Base-by-base conservation (phyloP, 2,113 vertebrate species). In the Protobothrops flavoviridis region DNA sequence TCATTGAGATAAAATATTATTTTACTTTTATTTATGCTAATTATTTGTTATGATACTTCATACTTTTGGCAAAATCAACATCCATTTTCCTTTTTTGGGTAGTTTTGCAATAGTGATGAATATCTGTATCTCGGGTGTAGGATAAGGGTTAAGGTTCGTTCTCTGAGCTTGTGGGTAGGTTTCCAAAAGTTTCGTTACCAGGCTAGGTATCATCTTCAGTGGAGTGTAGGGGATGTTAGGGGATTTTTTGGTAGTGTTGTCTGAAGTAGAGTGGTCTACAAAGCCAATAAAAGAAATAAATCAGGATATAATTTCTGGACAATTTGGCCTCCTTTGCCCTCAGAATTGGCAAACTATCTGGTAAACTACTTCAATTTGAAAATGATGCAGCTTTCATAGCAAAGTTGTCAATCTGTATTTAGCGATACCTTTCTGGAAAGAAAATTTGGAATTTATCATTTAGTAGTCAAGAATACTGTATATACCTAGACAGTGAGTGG, bases 341-440 rank as follows among this genome's bases (percentile, higher is more conserved):
- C 23, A 86, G 26, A 48, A 48, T 86, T 45, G 33, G 20, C 17
- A 11, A 24, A 86, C 17, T 39, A 10, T 86, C 21, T 74, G n/a
- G 2, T 39, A 33, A 74, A 17, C 7, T 26, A 23, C 50, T 53
- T 17, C 50, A n/a, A n/a, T 50, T 39, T 88, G 89, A 61, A 69
- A 8, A 55, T 61, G 91, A 33, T 26, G 94, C 90, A 90, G 43
- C 91, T 94, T 55, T 88, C 55, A 59, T 15, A 55, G 23, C 26
- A 4, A 11, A 0, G 4, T 10, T 50, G 50, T 9, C 87, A 45
- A 1, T 59, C 90, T 92, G 43, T 87, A 29, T 88, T 91, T 59
- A 43, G 9, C 85, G 55, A 69, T 5, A 15, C 12, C 29, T 92
- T 94, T 86, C 7, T 6, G 2, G 6, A 10, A 91, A 21, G 11